Percentiles rank a stretch among this genome's conserved stretches.
Conservation (phyloP, 2,888 invertebrate species). For the Helleia helle region DNA sequence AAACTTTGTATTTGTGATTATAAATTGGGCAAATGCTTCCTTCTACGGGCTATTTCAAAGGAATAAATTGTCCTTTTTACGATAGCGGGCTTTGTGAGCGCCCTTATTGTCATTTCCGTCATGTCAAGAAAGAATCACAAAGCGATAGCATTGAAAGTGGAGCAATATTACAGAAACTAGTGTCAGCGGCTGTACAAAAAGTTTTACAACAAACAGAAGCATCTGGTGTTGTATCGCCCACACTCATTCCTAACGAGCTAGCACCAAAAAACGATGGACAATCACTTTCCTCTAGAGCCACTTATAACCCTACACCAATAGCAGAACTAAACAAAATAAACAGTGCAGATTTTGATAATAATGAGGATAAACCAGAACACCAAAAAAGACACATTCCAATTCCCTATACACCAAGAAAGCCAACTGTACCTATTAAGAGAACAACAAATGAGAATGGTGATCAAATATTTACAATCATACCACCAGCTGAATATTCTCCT, state of each 20-base stretch:
- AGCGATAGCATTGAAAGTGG: constrained; percentile 52
- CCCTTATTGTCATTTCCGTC: constrained; percentile 94
- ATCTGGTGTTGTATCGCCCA: constrained; percentile 28
- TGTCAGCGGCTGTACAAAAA: constrained; percentile 76
- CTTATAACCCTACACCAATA: constrained; percentile 79
- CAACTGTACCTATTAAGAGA: constrained; percentile 47
- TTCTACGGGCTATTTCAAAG: constrained; percentile 90
- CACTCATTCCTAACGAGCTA: constrained; percentile 20
- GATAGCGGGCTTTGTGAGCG: constrained; percentile 86
- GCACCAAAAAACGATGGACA: constrained; percentile 29
- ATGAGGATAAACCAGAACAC: constrained; percentile 45
- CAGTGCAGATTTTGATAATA: constrained; percentile 39
- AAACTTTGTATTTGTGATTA: constrained; percentile 14
- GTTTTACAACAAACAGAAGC: constrained; percentile 68
- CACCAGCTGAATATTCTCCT: constrained; percentile 54
- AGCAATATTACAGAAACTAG: constrained; percentile 71
- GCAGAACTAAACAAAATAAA: constrained; percentile 71
- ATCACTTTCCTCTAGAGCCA: constrained; percentile 50
- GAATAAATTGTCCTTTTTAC: constrained; percentile 89
- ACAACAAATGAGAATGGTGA: constrained; percentile 47
- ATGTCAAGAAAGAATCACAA: constrained; percentile 80
- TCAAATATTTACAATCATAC: constrained; percentile 56
- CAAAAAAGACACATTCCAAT: constrained; percentile 64
- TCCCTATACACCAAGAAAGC: constrained; percentile 66
- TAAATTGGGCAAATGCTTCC: constrained; percentile 81